phyloP scores from a whole-genome alignment of 2,113 vertebrate genomes.

The Oncorhynchus tshawytscha region DNA sequence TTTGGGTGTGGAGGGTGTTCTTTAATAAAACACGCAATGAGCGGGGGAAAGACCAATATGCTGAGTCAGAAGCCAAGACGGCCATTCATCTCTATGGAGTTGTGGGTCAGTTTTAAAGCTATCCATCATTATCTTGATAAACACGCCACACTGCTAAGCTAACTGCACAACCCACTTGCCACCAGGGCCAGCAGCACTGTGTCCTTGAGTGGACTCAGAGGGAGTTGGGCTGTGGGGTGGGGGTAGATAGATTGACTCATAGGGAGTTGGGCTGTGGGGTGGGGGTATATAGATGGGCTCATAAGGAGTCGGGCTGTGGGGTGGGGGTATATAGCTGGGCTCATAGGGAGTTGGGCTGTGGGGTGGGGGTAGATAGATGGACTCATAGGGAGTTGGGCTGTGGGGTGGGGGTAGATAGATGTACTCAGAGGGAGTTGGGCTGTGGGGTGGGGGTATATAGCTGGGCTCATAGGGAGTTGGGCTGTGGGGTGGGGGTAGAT shows the following conservation, averaged over 20 bases:
- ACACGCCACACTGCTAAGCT: slow-evolving; percentile 52
- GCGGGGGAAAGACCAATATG: slow-evolving; percentile 55
- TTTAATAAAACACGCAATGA: slow-evolving; percentile 69
- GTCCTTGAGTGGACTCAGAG: slow-evolving; percentile 64
- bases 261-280: no score
- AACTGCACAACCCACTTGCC: slow-evolving; percentile 55
- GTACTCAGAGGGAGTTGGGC: no score
- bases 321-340: no score
- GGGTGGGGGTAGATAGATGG: no score
- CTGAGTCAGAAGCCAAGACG: slow-evolving; percentile 78
- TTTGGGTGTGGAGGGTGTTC: slow-evolving; percentile 63
- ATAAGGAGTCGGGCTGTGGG: no score
- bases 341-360: no score
- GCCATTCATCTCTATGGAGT: slow-evolving; percentile 77
- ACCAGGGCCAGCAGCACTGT: slow-evolving; percentile 55
- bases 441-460: no score
- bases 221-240: background rate
- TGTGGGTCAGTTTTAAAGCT: slow-evolving; percentile 73
- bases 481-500: no score
- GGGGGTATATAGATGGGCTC: no score
- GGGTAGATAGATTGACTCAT: background rate
- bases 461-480: no score
- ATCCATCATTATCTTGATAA: slow-evolving; percentile 83
- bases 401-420: no score
- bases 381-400: no score